A percentile compares a stretch with the other conserved stretches of the same genome.
Evolutionary conservation across 2,797 vertebrate genomes (phyloP).

Genomic region (Squalus acanthias): DNA sequence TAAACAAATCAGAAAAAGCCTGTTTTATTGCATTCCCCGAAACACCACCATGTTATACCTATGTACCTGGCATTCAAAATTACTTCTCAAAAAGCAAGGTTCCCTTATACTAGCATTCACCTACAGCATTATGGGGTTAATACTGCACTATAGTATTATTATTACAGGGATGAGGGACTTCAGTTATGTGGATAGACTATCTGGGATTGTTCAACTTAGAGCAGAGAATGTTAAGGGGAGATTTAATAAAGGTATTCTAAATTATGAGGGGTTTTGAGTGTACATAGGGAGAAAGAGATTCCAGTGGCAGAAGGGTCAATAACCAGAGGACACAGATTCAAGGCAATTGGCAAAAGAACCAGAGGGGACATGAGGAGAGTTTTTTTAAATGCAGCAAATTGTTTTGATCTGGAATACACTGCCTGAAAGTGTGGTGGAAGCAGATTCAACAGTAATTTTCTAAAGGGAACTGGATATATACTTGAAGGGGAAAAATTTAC

Average conservation of each 20-base stretch:
- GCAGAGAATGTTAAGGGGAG: background rate
- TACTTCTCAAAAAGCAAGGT: background rate
- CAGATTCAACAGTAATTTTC: background rate
- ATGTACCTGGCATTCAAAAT: background rate
- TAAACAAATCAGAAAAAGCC: background rate
- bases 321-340: too few relatives aligned
- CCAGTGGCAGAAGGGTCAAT: too few relatives aligned
- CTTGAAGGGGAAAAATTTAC: background rate
- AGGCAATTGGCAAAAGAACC: background rate
- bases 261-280: background rate
- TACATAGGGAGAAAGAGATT: background rate
- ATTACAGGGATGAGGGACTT: background rate
- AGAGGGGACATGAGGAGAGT: background rate
- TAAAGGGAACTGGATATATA: background rate
- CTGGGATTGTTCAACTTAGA: background rate
- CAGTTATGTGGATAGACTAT: background rate
- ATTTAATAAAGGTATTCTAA: background rate
- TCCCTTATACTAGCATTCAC: background rate
- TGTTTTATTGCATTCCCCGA: background rate
- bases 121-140: background rate
- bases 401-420: background rate
- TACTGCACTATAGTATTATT: background rate
- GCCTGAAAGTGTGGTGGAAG: background rate
- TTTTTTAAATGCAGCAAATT: background rate
- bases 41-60: background rate